Base-by-base conservation (phyloP, 2,797 vertebrate genomes). In the Oreochromis mossambicus region DNA sequence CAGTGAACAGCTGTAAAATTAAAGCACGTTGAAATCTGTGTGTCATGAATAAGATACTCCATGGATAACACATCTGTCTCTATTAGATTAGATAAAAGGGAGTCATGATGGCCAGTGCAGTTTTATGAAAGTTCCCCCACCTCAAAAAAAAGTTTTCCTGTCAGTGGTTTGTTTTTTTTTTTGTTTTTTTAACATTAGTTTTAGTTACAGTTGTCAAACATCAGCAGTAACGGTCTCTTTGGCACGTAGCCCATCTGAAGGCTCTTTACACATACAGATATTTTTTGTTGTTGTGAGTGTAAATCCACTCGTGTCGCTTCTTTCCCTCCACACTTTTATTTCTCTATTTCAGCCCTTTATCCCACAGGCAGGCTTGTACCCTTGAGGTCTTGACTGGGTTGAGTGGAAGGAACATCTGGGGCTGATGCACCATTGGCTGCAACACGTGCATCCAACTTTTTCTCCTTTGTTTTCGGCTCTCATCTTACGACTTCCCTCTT, bases 371-470 rank as follows among this genome's bases (percentile, higher is more conserved):
- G 52, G 10, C 70, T 81, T 24, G 14, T 61, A 70, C 8, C 63
- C 70, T 77, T 63, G 66, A 85, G 79, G 68, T 50, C 75, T 38
- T 17, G 19, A 54, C 29, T 85, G 78, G 55, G 13, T 78, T 77
- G 84, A 83, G 76, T 51, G 51, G 73, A 51, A 83, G 77, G 78
- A 91, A 87, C 90, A 91, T 91, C 87, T 91, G 88, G 79, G 82
- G 21, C 77, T 73, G 15, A 26, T 41, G 12, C 55, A n/a, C 87
- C 83, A 89, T 58, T 83, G 86, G 81, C 61, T 82, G 52, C 10
- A 13, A 87, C 89, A 86, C 50, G 32, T 90, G 86, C 70, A 17
- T 55, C 77, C 77, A 79, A n/a, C 75, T 29, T 75, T 51, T 32
- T 48, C 4, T 75, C 14, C 5, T 34, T 54, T 34, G 24, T 34